phyloP scores from a whole-genome alignment of 2,113 vertebrate genomes.

The Orthochromis malagaraziensis region DNA sequence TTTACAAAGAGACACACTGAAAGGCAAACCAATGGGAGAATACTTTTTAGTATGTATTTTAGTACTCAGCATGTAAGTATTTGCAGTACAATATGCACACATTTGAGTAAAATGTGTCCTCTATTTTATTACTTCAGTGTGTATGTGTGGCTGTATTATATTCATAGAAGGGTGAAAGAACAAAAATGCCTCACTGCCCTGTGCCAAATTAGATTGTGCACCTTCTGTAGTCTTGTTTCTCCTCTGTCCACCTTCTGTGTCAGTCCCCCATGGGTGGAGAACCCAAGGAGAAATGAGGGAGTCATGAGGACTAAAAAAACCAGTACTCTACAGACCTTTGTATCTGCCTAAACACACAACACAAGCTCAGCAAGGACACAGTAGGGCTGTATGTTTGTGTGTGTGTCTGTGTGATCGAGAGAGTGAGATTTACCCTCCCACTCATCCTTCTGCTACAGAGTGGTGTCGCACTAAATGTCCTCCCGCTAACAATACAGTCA shows the following conservation, averaged over 20 bases:
- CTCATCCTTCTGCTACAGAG: constrained; percentile 47
- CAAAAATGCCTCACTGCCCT: neutral
- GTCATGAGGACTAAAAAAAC: neutral
- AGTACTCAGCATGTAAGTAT: neutral
- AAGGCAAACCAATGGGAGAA: neutral
- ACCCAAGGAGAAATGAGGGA: constrained; percentile 14
- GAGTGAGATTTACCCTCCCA: constrained; percentile 32
- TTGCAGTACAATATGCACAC: neutral
- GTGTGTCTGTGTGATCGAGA: constrained; percentile 3
- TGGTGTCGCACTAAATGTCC: constrained; percentile 56
- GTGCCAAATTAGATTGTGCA: constrained; percentile 6
- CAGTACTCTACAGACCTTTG: neutral
- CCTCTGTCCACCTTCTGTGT: constrained; percentile 16
- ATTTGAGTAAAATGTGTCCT: neutral
- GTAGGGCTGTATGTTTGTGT: constrained; percentile 13
- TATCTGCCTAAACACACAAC: constrained; percentile 8
- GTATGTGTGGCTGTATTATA: neutral
- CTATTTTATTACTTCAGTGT: neutral
- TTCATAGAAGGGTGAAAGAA: neutral
- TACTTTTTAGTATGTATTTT: neutral
- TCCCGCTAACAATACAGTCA: constrained; percentile 33
- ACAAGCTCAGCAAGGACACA: constrained; percentile 28
- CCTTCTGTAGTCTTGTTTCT: constrained; percentile 1
- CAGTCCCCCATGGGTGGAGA: neutral
- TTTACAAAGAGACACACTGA: neutral